These are phyloP conservation scores for Pygocentrus nattereri DNA, from an alignment of 2,797 vertebrate species.

Conservation along the genomic window DNA sequence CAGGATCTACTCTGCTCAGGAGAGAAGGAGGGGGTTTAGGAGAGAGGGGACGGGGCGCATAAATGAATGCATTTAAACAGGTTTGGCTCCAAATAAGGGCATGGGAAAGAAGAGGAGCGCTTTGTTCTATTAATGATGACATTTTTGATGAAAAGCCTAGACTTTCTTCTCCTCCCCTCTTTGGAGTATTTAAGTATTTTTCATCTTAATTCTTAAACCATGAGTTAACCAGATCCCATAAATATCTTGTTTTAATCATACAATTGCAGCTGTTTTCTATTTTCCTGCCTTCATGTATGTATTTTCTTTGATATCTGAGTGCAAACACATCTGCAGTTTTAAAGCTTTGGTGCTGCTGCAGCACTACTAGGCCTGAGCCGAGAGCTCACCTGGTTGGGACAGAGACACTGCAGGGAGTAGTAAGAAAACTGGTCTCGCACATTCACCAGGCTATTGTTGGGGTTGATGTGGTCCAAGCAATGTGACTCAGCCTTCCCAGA, in stretches of 20 bases:
- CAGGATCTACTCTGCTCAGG: constrained; percentile 77
- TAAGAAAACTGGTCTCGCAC: constrained; percentile 98
- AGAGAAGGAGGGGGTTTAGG: constrained; percentile 63
- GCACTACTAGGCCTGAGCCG: constrained; percentile 60
- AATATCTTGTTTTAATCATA: constrained; percentile 41
- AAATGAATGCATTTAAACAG: constrained; percentile 86
- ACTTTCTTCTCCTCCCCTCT: constrained; percentile 76
- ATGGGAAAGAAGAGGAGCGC: constrained; percentile 72
- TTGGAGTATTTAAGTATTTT: constrained; percentile 49
- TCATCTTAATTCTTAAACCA: constrained; percentile 30
- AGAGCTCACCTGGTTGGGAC: constrained; percentile 96
- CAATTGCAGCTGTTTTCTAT: constrained; percentile 17
- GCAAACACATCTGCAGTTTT: neutral
- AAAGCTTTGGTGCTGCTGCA: neutral
- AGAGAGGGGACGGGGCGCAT: constrained; percentile 69
- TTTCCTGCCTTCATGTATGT: neutral
- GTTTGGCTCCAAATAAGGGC: constrained; percentile 78
- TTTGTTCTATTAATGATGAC: constrained; percentile 65
- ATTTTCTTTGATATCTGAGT: constrained; percentile 5
- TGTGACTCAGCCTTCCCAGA: constrained; percentile 98
- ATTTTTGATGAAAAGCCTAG: constrained; percentile 63
- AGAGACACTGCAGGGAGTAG: constrained; percentile 98
- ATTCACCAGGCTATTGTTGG: constrained; percentile 96
- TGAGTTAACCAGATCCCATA: constrained; percentile 39
- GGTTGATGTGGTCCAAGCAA: constrained; percentile 99